Percentiles rank a stretch among this genome's conserved stretches.
phyloP scores from a whole-genome alignment of 1,140 invertebrate species.

The Bathynomus jamesi region DNA sequence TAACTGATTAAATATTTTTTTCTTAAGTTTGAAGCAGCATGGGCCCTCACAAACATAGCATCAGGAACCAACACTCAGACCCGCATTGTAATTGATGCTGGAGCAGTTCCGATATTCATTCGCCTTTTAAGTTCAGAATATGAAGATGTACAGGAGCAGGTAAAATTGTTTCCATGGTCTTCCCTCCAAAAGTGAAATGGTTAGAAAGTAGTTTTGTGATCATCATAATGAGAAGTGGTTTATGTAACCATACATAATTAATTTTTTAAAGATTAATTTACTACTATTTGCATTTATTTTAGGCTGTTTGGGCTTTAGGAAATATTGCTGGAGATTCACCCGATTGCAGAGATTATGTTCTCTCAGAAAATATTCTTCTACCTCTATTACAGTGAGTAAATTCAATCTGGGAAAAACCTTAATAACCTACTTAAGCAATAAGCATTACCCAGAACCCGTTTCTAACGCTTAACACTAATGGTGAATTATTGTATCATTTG shows the following conservation, averaged over 20 bases:
- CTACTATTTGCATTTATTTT: no score
- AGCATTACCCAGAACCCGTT: no score
- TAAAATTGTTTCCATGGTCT: no score
- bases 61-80: constrained; percentile 79
- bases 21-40: constrained; percentile 91
- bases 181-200: no score
- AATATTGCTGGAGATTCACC: constrained; percentile 96
- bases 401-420: no score
- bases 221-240: no score
- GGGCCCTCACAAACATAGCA: constrained; percentile 96
- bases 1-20: neutral
- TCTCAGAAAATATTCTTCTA: constrained; percentile 66
- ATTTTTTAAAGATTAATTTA: no score
- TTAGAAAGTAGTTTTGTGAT: no score
- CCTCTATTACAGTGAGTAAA: constrained; percentile 82
- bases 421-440: neutral
- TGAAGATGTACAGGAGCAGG: constrained; percentile 84
- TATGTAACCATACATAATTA: no score
- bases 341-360: constrained; percentile 81
- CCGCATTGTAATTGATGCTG: constrained; percentile 82
- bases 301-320: constrained; percentile 92
- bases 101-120: constrained; percentile 88
- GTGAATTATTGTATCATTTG: no score
- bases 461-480: no score
- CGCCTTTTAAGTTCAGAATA: constrained; percentile 63